These are phyloP conservation scores for Elachura formosa DNA, from an alignment of 2,113 vertebrate genomes.

Conservation along the genomic window DNA sequence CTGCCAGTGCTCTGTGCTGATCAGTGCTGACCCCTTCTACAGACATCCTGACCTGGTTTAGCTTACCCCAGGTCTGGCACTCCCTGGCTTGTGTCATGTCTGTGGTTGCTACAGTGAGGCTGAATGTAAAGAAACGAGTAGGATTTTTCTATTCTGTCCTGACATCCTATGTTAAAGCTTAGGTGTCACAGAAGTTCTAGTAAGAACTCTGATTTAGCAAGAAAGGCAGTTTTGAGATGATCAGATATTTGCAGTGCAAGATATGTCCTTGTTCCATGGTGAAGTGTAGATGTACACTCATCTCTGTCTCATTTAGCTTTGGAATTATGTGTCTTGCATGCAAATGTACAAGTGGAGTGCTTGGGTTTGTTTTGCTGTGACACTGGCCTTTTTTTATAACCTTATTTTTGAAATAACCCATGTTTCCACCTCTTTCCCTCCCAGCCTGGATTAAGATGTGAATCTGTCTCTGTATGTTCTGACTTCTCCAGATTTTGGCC, in stretches of 20 bases:
- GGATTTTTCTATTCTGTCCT: neutral
- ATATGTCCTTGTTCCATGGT: neutral
- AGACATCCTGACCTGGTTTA: neutral
- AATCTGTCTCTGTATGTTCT: constrained; percentile 6
- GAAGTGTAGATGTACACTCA: neutral
- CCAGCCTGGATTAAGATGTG: neutral
- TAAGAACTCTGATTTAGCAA: neutral
- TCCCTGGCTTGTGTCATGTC: neutral
- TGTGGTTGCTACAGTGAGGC: neutral
- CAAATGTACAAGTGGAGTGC: neutral
- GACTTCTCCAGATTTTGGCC: neutral
- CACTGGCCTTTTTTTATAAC: neutral
- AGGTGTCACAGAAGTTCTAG: neutral
- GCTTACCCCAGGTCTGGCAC: neutral
- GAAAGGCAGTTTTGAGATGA: neutral
- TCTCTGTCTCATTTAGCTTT: neutral
- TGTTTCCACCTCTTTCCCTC: neutral
- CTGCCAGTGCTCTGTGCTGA: too few species aligned
- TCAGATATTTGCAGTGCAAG: neutral
- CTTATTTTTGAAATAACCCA: neutral
- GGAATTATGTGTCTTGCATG: neutral
- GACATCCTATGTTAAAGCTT: neutral
- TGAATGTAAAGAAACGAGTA: neutral
- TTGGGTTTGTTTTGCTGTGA: neutral
- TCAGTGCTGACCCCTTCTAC: too few species aligned